phyloP scores from a whole-genome alignment of 1,140 invertebrate species.

The Forficula auricularia region DNA sequence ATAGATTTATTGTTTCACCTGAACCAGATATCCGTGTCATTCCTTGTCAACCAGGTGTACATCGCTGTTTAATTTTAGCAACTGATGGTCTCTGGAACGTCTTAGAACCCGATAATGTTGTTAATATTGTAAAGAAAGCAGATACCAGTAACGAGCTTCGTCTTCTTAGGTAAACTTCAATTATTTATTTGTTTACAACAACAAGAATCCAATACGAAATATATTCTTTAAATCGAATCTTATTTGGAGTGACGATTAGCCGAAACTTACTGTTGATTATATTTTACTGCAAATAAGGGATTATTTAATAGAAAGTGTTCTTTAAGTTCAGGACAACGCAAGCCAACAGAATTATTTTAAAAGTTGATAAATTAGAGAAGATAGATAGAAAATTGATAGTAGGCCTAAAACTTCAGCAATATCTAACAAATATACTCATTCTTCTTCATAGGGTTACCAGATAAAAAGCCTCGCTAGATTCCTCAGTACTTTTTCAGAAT shows the following conservation, averaged over 20 bases:
- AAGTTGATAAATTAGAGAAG: too few species aligned
- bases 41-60: conserved; percentile 57
- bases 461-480: too few species aligned
- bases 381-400: too few species aligned
- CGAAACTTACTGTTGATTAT: neutral
- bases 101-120: conserved; percentile 64
- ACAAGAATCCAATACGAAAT: conserved; percentile 27
- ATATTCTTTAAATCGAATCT: conserved; percentile 8
- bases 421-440: too few species aligned
- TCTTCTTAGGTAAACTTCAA: conserved; percentile 16
- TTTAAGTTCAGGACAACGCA: too few species aligned
- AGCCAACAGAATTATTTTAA: too few species aligned
- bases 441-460: too few species aligned
- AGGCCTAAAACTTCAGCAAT: too few species aligned
- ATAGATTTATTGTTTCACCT: conserved; percentile 91
- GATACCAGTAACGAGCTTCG: conserved; percentile 60
- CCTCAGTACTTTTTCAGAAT: too few species aligned
- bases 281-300: too few species aligned
- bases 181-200: conserved; percentile 28
- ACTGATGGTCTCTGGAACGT: conserved; percentile 97
- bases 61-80: conserved; percentile 81
- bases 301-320: too few species aligned
- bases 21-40: conserved; percentile 86
- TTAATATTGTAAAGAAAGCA: conserved; percentile 62
- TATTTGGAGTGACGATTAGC: neutral